phyloP scores from a whole-genome alignment of 2,797 vertebrate genomes.

The Cichlasoma orientale region DNA sequence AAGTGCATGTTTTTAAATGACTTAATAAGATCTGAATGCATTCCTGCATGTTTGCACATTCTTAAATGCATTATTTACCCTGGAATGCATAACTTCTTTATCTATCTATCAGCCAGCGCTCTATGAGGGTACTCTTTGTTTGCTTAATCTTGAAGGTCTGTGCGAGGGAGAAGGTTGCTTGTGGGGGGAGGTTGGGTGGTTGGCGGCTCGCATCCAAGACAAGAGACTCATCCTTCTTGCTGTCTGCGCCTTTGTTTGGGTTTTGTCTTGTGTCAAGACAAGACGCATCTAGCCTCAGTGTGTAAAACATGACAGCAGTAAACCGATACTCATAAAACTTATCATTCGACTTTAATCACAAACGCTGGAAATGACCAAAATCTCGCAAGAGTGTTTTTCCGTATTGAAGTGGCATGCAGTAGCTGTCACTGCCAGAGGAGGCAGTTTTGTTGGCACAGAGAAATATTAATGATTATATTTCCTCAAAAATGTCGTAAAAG shows the following conservation, averaged over 20 bases:
- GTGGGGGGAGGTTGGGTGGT: background rate
- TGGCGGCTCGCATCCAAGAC: slow-evolving; percentile 16
- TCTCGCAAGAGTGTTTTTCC: background rate
- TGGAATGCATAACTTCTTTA: slow-evolving; percentile 69
- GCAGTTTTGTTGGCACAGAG: background rate
- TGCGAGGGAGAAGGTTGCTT: slow-evolving; percentile 2
- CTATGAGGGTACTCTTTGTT: slow-evolving; percentile 50
- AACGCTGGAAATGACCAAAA: background rate
- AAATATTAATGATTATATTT: slow-evolving; percentile 48
- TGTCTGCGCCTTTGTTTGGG: slow-evolving; percentile 37
- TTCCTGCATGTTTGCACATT: slow-evolving; percentile 45
- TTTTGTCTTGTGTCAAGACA: slow-evolving; percentile 35
- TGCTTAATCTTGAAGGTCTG: slow-evolving; percentile 23
- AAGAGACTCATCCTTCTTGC: slow-evolving; percentile 32
- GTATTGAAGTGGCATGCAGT: background rate
- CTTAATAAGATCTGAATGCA: slow-evolving; percentile 42
- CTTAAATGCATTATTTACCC: slow-evolving; percentile 57
- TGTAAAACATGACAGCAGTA: slow-evolving; percentile 32
- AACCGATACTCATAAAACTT: background rate
- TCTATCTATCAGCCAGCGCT: slow-evolving; percentile 56
- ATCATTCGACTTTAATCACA: background rate
- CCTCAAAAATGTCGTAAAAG: slow-evolving; percentile 55
- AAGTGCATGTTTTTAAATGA: slow-evolving; percentile 37
- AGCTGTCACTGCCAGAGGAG: slow-evolving; percentile 2
- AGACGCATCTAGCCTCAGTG: slow-evolving; percentile 31